These are phyloP conservation scores for Oceanodroma tethys DNA, from an alignment of 2,113 vertebrate species.

Conservation along the genomic window DNA sequence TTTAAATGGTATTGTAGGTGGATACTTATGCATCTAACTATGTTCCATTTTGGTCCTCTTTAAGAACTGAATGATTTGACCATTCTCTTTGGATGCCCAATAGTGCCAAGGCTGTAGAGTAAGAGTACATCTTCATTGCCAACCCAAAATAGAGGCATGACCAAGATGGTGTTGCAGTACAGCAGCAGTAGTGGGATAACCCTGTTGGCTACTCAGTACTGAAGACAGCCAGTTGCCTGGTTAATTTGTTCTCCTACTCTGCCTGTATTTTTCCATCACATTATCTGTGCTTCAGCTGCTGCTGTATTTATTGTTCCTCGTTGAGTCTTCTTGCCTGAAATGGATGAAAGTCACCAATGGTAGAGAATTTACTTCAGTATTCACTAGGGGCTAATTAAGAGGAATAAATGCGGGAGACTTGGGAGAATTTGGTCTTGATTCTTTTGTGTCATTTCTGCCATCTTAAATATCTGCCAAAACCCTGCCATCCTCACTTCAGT, in stretches of 20 bases:
- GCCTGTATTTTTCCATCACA: not conserved
- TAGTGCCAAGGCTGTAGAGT: not conserved
- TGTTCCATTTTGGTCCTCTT: not conserved
- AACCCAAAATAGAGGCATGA: accelerated
- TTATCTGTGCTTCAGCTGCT: not conserved
- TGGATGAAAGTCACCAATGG: not conserved
- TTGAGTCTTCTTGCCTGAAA: not conserved
- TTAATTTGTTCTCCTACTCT: not conserved
- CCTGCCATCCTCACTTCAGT: not conserved
- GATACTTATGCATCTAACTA: not conserved
- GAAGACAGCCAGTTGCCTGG: not conserved
- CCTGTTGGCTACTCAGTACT: not conserved
- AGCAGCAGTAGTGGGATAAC: not conserved
- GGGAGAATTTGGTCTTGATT: not conserved
- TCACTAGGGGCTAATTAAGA: not conserved
- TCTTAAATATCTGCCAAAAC: not conserved
- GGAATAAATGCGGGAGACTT: not conserved
- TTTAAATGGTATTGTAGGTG: not conserved
- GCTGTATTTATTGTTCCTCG: not conserved
- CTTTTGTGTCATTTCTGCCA: not conserved
- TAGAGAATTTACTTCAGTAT: not conserved
- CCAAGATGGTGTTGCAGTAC: not conserved
- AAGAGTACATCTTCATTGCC: not conserved
- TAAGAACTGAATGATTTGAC: not conserved
- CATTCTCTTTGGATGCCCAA: not conserved